Base-by-base conservation (phyloP, 1,140 invertebrate species). In the Nebria ingens region DNA sequence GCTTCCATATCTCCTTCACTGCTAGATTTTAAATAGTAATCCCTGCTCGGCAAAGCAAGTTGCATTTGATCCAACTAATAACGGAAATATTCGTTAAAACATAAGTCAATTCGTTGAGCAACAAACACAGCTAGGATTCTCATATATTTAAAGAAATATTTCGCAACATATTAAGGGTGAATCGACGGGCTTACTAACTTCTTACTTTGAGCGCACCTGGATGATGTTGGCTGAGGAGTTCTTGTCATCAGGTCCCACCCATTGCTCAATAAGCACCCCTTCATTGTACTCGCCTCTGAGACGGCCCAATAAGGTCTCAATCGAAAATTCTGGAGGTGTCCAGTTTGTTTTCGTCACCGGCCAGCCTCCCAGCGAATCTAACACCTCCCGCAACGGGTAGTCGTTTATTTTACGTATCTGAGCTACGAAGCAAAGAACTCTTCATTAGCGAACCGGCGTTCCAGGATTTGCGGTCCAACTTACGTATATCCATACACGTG, bases 401-500 rank as follows among this genome's bases (percentile, higher is more conserved):
- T 87, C 84, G 1, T 87, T 85, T 20, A 84, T 75, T 59, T 77
- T 75, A 25, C 84, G 76, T 61, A 90, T 89, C 66, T 85, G 80
- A 61, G 75, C 86, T 89, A 69, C 13, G 40, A 67, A 70, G 62
- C 55, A 53, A 40, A 22, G 29, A 17, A 9, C 9, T 45, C n/a
- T n/a, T n/a, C n/a, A n/a, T n/a, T n/a, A n/a, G n/a, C 25, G 6
- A 34, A 6, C 25, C 25, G 25, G 25, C n/a, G 25, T 34, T 9
- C n/a, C 6, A 6, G n/a, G 25, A 34, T 34, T 6, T n/a, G 25
- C n/a, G 25, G 25, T 34, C n/a, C 23, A 56, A 85, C 87, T 87
- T 79, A 93, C 90, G 80, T 68, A 86, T 82, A 70, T 93, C 86
- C 79, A 91, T 87, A 73, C 90, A 93, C 17, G 89, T 91, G 58